Percentiles rank a stretch among this genome's conserved stretches.
These are phyloP conservation scores for Bradypodion pumilum DNA, from an alignment of 2,797 vertebrate genomes.

Conservation along the genomic window DNA sequence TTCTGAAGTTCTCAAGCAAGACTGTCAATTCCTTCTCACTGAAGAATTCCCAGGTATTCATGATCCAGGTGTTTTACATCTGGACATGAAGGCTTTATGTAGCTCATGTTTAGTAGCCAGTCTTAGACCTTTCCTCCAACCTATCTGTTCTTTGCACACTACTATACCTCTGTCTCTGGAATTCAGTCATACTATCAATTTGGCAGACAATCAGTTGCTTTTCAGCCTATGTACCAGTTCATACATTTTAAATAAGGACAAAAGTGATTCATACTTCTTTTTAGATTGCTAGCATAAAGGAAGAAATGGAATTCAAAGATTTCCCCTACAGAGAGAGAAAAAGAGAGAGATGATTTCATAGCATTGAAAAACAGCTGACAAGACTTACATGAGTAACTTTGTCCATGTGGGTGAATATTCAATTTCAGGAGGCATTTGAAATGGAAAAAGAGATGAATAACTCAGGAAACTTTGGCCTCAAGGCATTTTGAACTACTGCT, in stretches of 20 bases:
- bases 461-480: background rate
- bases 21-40: background rate
- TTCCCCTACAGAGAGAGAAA: background rate
- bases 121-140: background rate
- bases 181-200: background rate
- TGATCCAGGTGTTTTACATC: background rate
- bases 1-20: background rate
- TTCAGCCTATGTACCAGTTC: background rate
- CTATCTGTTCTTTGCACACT: background rate
- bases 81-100: background rate
- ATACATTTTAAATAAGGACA: background rate
- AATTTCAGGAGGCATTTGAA: conserved; percentile 3
- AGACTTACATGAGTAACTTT: background rate
- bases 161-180: background rate
- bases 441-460: background rate
- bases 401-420: background rate
- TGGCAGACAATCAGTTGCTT: background rate
- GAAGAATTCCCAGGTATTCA: background rate
- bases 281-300: background rate
- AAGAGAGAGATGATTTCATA: background rate
- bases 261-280: background rate
- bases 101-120: background rate
- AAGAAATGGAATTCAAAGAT: background rate
- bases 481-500: background rate
- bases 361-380: background rate